Base-by-base conservation (phyloP, 1,140 invertebrate species). In the Microvelia longipes region DNA sequence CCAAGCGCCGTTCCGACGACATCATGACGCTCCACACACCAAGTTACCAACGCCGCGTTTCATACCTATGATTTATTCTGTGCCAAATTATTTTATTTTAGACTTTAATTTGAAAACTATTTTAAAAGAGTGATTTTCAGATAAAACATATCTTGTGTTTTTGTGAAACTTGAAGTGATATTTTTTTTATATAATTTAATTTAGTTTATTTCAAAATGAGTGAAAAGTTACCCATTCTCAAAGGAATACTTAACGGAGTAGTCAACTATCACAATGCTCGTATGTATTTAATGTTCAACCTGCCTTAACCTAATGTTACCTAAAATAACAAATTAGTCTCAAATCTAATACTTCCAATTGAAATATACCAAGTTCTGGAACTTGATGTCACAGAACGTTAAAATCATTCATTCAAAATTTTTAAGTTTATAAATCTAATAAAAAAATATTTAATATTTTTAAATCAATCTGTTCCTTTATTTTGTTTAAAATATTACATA, bases 191-290 rank as follows among this genome's bases (percentile, higher is more conserved):
- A n/a, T n/a, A n/a, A 50, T 50, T 50, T 5, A 50, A 50, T 50
- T 50, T 50, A 19, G 5, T 5, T 11, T 64, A 15, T 5, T 27
- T 67, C 28, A 73, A 70, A 65, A 91, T 92, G 90, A 88, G 85
- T 79, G 90, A 92, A 83, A 89, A 92, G 83, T 84, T 91, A 80
- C 90, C 90, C 73, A 92, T 93, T 76, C 84, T 92, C 30, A 93
- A 92, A 80, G 90, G 89, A 72, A 92, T 93, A 79, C 85, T 93
- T 68, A 91, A 92, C 80, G 90, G 90, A 77, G 89, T 89, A 74
- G 88, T 91, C 78, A 88, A 90, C 80, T 92, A 92, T 81, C 90
- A 91, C 79, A 92, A 92, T 87, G 90, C 90, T 84, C 90, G 90
- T 92, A 92, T 80, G 90, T 92, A 27, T 28, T n/a, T n/a, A n/a